Percentiles rank a stretch among this genome's conserved stretches.
These are phyloP conservation scores for Sebastes steindachneri DNA, from an alignment of 2,797 vertebrate species.

Conservation along the genomic window DNA sequence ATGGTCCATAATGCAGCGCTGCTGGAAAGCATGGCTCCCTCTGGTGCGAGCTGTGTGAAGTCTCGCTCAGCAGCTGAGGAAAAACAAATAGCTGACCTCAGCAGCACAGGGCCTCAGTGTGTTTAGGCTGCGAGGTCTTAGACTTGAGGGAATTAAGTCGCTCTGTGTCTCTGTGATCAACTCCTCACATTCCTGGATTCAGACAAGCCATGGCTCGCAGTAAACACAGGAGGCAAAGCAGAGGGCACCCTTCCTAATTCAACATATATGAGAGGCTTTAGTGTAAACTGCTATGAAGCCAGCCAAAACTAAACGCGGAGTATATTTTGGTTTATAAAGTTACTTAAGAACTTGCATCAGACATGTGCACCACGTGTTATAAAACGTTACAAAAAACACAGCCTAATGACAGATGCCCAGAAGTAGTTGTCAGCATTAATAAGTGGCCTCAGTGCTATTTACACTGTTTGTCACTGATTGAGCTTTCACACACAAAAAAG, in stretches of 20 bases:
- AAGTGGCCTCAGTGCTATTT: neutral
- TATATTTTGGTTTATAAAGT: slow-evolving; percentile 1
- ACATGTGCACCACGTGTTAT: neutral
- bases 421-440: neutral
- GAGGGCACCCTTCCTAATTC: slow-evolving; percentile 52
- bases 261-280: slow-evolving; percentile 50
- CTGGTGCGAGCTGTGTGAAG: slow-evolving; percentile 76
- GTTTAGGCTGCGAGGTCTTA: slow-evolving; percentile 71
- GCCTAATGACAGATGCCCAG: neutral
- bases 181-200: slow-evolving; percentile 76
- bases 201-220: slow-evolving; percentile 73
- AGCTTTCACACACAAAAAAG: slow-evolving; percentile 11
- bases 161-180: slow-evolving; percentile 69
- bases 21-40: slow-evolving; percentile 74
- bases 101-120: slow-evolving; percentile 82
- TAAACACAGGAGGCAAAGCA: slow-evolving; percentile 57
- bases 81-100: slow-evolving; percentile 79
- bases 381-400: neutral
- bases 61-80: slow-evolving; percentile 75
- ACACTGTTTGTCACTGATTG: neutral
- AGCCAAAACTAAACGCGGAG: slow-evolving; percentile 3
- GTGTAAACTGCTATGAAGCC: neutral
- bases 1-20: slow-evolving; percentile 67
- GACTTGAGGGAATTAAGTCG: slow-evolving; percentile 74
- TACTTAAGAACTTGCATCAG: slow-evolving; percentile 10